Percentiles rank a stretch among this genome's conserved stretches.
These are phyloP conservation scores for Ctenosaura bakeri DNA, from an alignment of 2,797 vertebrate species.

Conservation along the genomic window DNA sequence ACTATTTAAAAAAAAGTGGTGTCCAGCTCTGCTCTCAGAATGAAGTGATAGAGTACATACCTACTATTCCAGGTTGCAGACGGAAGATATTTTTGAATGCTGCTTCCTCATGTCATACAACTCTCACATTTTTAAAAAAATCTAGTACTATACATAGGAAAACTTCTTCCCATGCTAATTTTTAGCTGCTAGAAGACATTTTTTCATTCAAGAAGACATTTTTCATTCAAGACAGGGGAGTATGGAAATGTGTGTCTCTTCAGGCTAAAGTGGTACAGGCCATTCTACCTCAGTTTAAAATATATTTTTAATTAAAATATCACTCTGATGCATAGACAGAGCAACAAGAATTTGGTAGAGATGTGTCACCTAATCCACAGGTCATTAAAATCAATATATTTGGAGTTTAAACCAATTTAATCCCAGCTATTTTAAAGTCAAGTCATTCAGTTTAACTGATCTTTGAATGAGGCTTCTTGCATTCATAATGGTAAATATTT, in stretches of 20 bases:
- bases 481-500: constrained; percentile 30
- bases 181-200: not conserved
- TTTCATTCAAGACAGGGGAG: not conserved
- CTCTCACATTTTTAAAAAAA: not conserved
- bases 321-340: not conserved
- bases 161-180: not conserved
- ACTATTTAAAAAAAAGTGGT: not conserved
- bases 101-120: not conserved
- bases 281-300: not conserved
- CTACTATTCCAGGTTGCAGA: not conserved
- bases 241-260: not conserved
- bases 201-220: not conserved
- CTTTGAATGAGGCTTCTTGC: not conserved
- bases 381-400: not conserved
- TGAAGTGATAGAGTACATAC: not conserved
- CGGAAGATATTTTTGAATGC: not conserved
- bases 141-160: not conserved
- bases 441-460: not conserved
- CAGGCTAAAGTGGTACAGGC: not conserved
- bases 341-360: not conserved
- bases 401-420: not conserved
- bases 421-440: constrained; percentile 1
- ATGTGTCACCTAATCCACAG: not conserved
- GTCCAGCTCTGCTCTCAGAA: not conserved
- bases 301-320: not conserved